Percentiles rank a stretch among this genome's conserved stretches.
Evolutionary conservation across 2,797 vertebrate species (phyloP).

Genomic region (Falco rusticolus): DNA sequence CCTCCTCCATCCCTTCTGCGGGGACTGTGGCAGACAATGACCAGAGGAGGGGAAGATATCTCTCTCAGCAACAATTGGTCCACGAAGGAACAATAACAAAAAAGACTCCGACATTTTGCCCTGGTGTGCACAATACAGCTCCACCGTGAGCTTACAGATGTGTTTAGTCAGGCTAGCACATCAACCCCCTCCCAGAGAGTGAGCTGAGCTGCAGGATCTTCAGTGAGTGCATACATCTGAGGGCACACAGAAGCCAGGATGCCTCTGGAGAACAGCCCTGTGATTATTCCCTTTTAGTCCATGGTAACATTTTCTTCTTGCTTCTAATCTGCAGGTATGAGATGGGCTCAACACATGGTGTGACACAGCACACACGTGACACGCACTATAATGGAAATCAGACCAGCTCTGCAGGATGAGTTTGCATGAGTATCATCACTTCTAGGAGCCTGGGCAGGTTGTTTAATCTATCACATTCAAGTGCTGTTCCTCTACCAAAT

Average conservation of each 20-base stretch:
- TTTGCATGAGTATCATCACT: rapidly evolving
- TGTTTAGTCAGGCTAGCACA: neutral
- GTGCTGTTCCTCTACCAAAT: neutral
- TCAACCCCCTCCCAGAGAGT: neutral
- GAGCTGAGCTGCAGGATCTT: rapidly evolving
- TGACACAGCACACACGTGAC: rapidly evolving
- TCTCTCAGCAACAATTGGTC: neutral
- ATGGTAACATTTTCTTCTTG: rapidly evolving
- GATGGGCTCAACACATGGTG: neutral
- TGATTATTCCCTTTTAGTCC: neutral
- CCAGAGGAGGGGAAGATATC: neutral
- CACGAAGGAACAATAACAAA: neutral
- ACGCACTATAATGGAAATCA: rapidly evolving
- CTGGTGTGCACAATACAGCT: neutral
- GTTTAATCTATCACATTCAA: neutral
- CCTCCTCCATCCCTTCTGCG: neutral
- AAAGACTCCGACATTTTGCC: rapidly evolving
- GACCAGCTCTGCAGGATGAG: neutral
- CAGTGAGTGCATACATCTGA: rapidly evolving
- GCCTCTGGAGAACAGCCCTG: neutral
- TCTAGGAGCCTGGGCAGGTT: neutral
- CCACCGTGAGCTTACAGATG: neutral
- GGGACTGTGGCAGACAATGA: rapidly evolving
- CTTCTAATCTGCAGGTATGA: neutral
- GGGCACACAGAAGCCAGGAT: neutral